Evolutionary conservation across 2,797 vertebrate genomes (phyloP).

Genomic region (Monodelphis domestica): DNA sequence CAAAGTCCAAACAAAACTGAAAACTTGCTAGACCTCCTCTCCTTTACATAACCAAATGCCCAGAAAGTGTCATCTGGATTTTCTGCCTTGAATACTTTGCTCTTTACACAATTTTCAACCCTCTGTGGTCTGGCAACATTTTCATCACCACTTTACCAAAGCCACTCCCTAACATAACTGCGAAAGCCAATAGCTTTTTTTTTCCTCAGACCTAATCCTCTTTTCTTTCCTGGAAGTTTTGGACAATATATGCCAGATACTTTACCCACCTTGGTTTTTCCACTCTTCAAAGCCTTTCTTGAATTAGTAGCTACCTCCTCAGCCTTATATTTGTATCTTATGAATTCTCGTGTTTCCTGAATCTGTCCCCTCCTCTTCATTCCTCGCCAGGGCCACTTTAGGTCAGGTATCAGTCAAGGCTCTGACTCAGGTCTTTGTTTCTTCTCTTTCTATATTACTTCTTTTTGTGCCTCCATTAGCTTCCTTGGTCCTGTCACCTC

Average conservation of each 20-base stretch:
- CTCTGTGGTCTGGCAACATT: neutral
- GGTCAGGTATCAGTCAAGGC: neutral
- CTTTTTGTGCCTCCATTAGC: neutral
- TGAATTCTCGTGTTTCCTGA: neutral
- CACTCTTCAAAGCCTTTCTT: neutral
- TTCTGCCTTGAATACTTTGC: neutral
- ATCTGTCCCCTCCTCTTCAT: neutral
- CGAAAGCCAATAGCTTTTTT: neutral
- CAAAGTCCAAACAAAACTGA: neutral
- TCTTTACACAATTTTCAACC: neutral
- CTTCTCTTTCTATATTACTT: neutral
- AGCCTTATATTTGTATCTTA: neutral
- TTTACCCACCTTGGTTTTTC: neutral
- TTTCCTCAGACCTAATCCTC: neutral
- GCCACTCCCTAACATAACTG: neutral
- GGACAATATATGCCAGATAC: neutral
- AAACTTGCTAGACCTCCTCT: neutral
- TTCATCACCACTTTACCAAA: neutral
- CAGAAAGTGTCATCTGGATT: neutral
- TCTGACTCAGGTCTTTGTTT: neutral
- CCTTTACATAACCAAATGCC: neutral
- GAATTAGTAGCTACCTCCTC: neutral
- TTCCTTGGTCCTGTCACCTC: neutral
- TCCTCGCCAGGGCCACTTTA: neutral
- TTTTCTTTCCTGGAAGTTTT: neutral